Base-by-base conservation (phyloP, 2,888 invertebrate genomes). In the Oxycera nigricornis region DNA sequence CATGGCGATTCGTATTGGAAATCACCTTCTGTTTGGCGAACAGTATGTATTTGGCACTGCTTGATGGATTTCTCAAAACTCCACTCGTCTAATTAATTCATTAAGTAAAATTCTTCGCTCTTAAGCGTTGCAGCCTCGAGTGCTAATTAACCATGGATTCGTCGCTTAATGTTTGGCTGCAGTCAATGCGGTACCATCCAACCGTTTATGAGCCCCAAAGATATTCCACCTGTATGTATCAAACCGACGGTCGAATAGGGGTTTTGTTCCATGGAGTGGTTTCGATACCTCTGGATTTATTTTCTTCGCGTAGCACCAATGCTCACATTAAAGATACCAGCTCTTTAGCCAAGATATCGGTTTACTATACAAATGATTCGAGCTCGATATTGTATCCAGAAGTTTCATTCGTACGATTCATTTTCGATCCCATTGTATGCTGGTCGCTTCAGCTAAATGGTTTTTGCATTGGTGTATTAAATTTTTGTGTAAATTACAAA, bases 401-500 rank as follows among this genome's bases (percentile, higher is more conserved):
- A n/a, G n/a, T n/a, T n/a, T n/a, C n/a, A n/a, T n/a, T 9, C 39
- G 7, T 14, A 39, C 39, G 39, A 39, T 9, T 39, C 14, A 9
- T 14, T 9, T 9, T 39, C 55, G 2, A 3, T 24, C 6, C 6
- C 22, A 55, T 55, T 55, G 6, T 55, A 22, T 55, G 3, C 6
- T 22, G 17, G 9, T 22, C 55, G 55, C 55, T 2, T 22, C 22
- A 0, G 41, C 22, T n/a, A n/a, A 65, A 65, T 41, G 30, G 41
- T 39, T 39, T 65, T 65, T 65, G 26, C 22, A 41, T 41, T 39
- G 26, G 73, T 59, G 50, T 62, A 62, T 73, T 73, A 73, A 73
- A 73, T 73, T 41, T 73, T 73, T 73, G 73, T 73, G 73, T 73
- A 73, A 73, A 73, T 73, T 73, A 73, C 73, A 73, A 73, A 73